Conservation (phyloP, 2,888 invertebrate species). For the Antheraea assamensis region DNA sequence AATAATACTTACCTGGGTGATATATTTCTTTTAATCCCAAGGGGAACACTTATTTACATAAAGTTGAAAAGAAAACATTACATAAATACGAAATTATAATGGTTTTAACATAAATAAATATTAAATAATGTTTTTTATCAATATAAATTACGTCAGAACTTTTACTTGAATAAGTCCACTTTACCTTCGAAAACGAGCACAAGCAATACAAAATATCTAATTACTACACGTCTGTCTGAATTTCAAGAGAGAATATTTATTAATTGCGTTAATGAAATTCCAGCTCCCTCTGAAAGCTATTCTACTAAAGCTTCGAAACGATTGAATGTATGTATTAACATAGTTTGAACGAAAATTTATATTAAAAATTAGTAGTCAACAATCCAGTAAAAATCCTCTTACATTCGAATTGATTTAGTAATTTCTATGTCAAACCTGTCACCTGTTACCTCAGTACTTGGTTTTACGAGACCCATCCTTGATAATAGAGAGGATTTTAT, state of each 20-base stretch:
- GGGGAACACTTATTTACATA: too few relatives aligned
- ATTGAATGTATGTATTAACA: not conserved
- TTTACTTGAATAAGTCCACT: not conserved
- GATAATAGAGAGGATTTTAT: not conserved
- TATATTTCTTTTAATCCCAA: too few relatives aligned
- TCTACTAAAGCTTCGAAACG: not conserved
- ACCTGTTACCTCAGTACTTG: too few relatives aligned
- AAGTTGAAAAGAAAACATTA: too few relatives aligned
- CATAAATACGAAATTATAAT: too few relatives aligned
- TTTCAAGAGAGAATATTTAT: not conserved
- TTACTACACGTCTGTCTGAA: slow-evolving; percentile 10
- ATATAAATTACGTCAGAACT: not conserved
- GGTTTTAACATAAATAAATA: not conserved
- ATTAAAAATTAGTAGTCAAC: not conserved
- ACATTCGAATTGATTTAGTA: too few relatives aligned
- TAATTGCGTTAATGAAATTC: slow-evolving; percentile 10
- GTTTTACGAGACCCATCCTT: not conserved
- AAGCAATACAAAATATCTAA: not conserved
- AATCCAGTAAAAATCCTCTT: too few relatives aligned
- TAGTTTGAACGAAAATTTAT: not conserved
- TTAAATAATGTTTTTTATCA: not conserved
- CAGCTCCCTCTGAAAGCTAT: not conserved
- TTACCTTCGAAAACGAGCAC: not conserved
- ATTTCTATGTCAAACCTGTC: too few relatives aligned
- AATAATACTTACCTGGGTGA: not conserved